These are phyloP conservation scores for Burhinus bistriatus DNA, from an alignment of 2,113 vertebrate genomes.

Conservation along the genomic window DNA sequence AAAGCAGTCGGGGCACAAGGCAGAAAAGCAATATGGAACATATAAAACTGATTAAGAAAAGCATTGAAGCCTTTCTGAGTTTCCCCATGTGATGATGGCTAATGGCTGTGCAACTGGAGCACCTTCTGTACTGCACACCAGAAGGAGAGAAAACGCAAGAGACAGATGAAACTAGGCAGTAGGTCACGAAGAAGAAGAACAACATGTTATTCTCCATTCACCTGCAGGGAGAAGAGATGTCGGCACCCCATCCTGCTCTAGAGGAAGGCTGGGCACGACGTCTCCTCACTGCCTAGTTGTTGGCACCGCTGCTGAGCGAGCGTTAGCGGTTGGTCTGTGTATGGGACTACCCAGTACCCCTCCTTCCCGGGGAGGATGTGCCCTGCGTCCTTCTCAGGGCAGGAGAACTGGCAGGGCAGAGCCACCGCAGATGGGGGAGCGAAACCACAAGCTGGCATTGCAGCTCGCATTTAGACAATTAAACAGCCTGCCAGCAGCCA, in stretches of 20 bases:
- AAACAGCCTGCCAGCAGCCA: constrained; percentile 29
- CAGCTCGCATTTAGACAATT: constrained; percentile 6
- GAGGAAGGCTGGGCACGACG: background rate
- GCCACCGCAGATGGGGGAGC: constrained; percentile 22
- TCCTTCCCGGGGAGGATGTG: background rate
- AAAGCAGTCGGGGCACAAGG: accelerated
- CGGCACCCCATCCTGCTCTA: background rate
- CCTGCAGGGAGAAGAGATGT: background rate
- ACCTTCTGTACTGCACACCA: background rate
- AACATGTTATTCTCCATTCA: background rate
- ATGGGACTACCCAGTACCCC: background rate
- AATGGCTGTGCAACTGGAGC: background rate
- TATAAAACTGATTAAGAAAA: background rate
- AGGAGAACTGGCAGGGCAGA: constrained; percentile 8
- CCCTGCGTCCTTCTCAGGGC: background rate
- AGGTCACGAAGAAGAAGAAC: background rate
- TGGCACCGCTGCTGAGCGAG: background rate
- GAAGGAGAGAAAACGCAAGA: background rate
- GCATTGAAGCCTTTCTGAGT: background rate
- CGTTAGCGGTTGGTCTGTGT: background rate
- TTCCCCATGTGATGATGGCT: background rate
- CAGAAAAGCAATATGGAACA: background rate
- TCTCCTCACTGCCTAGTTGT: background rate
- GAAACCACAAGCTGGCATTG: constrained; percentile 39
- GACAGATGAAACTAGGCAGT: background rate